Percentiles rank a stretch among this genome's conserved stretches.
These are phyloP conservation scores for Plagodis pulveraria DNA, from an alignment of 2,888 invertebrate species.

Conservation along the genomic window DNA sequence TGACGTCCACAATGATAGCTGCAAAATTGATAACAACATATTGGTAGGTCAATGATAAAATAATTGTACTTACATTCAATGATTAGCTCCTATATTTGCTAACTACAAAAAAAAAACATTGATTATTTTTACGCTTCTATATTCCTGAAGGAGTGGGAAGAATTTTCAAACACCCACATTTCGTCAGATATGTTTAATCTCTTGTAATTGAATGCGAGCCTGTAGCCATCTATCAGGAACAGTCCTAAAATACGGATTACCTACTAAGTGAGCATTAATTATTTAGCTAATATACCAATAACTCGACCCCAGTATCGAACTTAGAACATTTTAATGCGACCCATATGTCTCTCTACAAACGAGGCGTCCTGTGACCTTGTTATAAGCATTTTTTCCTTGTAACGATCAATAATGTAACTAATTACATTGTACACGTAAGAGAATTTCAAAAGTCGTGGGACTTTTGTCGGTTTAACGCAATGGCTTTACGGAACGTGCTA, in stretches of 20 bases:
- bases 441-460: not conserved
- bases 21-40: slow-evolving; percentile 34
- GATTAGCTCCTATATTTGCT: slow-evolving; percentile 24
- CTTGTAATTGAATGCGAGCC: not conserved
- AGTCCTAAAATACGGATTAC: too few relatives aligned
- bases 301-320: too few relatives aligned
- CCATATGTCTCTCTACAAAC: too few relatives aligned
- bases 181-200: too few relatives aligned
- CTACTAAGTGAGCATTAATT: too few relatives aligned
- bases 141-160: too few relatives aligned
- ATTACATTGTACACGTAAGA: not conserved
- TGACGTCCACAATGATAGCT: slow-evolving; percentile 41
- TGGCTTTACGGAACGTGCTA: slow-evolving; percentile 12
- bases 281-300: too few relatives aligned
- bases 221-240: not conserved
- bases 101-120: too few relatives aligned
- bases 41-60: slow-evolving; percentile 30
- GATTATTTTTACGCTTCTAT: too few relatives aligned
- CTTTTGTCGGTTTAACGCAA: slow-evolving; percentile 3
- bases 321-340: too few relatives aligned
- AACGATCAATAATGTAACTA: slow-evolving; percentile 17
- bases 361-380: too few relatives aligned
- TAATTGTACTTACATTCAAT: slow-evolving; percentile 20
- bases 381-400: slow-evolving; percentile 28
- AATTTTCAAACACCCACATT: too few relatives aligned